Evolutionary conservation across 2,797 vertebrate genomes (phyloP).

Genomic region (Phrynocephalus forsythii): DNA sequence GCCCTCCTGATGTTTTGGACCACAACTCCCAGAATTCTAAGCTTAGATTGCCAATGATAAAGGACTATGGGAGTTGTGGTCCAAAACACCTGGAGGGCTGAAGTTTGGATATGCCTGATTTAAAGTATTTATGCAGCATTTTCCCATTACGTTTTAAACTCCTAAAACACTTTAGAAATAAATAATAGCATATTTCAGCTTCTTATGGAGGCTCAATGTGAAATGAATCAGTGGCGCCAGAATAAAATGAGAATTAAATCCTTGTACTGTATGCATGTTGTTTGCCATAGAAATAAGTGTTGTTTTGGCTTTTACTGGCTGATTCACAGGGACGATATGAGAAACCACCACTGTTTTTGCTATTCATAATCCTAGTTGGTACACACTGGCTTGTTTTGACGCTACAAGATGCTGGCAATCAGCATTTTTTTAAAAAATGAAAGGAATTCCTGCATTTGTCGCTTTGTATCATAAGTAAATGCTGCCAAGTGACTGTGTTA

Average conservation of each 20-base stretch:
- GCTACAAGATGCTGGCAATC: not conserved
- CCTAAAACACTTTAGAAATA: not conserved
- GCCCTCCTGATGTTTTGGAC: too few relatives aligned
- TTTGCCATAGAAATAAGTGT: not conserved
- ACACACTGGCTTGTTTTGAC: not conserved
- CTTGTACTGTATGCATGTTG: not conserved
- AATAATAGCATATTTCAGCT: fast-evolving
- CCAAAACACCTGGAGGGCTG: too few relatives aligned
- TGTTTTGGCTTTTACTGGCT: not conserved
- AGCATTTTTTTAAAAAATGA: constrained; percentile 27
- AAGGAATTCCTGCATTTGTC: not conserved
- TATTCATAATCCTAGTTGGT: not conserved
- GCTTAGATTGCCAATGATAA: too few relatives aligned
- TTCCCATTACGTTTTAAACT: constrained; percentile 32
- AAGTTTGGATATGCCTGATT: too few relatives aligned
- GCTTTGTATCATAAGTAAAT: constrained; percentile 3
- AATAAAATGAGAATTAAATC: constrained; percentile 12
- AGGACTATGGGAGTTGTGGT: too few relatives aligned
- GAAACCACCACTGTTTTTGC: not conserved
- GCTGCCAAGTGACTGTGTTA: not conserved
- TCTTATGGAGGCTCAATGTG: constrained; percentile 22
- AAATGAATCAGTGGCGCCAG: not conserved
- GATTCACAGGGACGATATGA: not conserved
- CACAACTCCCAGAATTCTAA: too few relatives aligned
- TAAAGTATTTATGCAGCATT: constrained; percentile 37